Conservation (phyloP, 2,113 vertebrate genomes). For the Tonatia bakeri region DNA sequence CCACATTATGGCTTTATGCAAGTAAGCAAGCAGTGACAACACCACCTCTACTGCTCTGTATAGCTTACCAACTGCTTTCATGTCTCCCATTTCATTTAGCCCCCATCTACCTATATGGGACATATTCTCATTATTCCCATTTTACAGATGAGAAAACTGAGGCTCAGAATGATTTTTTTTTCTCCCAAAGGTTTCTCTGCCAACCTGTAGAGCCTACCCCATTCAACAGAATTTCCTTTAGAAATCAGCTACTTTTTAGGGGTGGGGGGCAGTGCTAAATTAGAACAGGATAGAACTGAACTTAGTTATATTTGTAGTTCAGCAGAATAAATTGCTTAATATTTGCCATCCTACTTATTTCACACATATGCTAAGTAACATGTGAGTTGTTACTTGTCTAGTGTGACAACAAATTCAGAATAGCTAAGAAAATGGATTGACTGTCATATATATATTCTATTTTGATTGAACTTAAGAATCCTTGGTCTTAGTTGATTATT, state of each 20-base stretch:
- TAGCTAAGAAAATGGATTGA: neutral
- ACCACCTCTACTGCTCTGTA: neutral
- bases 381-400: neutral
- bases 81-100: neutral
- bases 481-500: neutral
- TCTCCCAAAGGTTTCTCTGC: neutral
- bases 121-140: neutral
- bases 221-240: neutral
- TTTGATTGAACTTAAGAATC: neutral
- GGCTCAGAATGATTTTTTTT: neutral
- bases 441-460: neutral
- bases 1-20: neutral
- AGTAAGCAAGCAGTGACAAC: neutral
- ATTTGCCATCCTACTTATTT: neutral
- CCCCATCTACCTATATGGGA: neutral
- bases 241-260: neutral
- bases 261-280: neutral
- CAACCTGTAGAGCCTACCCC: neutral
- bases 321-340: conserved; percentile 12
- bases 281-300: neutral
- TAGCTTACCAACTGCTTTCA: neutral
- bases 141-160: neutral
- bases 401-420: neutral
- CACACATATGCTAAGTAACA: neutral
- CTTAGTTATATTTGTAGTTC: neutral